Percentiles rank a stretch among this genome's conserved stretches.
phyloP scores from a whole-genome alignment of 1,140 invertebrate genomes.

The Parasteatoda tepidariorum region DNA sequence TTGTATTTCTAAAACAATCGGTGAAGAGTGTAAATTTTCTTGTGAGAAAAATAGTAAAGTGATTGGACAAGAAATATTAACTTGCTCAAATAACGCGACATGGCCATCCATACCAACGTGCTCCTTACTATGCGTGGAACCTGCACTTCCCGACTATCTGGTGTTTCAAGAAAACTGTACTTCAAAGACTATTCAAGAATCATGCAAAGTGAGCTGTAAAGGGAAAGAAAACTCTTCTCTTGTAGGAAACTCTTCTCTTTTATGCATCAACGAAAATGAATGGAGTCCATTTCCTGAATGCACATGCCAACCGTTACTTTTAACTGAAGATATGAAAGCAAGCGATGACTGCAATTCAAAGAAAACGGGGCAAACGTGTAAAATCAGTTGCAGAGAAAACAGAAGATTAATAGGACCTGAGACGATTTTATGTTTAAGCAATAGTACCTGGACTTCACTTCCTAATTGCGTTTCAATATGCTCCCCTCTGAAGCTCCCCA shows the following conservation, averaged over 20 bases:
- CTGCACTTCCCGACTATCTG: background rate
- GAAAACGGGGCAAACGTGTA: background rate
- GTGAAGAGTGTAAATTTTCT: background rate
- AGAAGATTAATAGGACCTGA: background rate
- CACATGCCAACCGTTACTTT: background rate
- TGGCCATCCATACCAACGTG: background rate
- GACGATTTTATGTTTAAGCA: background rate
- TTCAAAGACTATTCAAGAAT: background rate
- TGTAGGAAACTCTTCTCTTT: background rate
- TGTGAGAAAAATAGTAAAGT: background rate
- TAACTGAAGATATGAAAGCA: background rate
- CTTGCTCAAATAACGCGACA: background rate
- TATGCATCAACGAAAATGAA: background rate
- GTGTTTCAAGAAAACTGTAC: background rate
- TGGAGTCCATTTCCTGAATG: background rate
- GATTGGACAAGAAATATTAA: background rate
- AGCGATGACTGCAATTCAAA: background rate
- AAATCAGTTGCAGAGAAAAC: background rate
- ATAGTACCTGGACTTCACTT: background rate
- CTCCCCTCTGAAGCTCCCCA: background rate
- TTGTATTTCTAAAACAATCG: background rate
- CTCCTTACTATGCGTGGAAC: background rate
- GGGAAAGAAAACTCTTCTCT: background rate
- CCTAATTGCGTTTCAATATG: background rate
- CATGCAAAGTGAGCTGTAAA: background rate